Evolutionary conservation across 2,113 vertebrate species (phyloP), one percentile per base, ranked within the genome.

Genomic region (Columba livia): DNA sequence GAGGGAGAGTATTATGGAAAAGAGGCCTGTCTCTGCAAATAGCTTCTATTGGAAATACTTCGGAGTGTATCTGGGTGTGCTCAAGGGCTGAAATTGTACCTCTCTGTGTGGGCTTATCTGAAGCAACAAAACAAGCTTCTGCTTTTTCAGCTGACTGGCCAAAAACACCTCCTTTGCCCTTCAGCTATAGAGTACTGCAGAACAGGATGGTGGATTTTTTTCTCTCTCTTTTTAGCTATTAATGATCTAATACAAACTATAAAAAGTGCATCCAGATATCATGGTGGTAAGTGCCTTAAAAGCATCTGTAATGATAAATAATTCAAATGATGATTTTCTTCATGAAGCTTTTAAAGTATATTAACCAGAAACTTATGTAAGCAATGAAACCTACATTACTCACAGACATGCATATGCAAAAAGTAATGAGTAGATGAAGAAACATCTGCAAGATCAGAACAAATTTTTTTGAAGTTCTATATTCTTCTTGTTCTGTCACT

Each of bases 311-410:
- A 70, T 71, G 50, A 89, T 95, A 93, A 96, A 96, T 96, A 95
- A 95, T 97, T 96, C 75, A 97, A 85, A 72, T 36, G 42, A 80
- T 65, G 32, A 70, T 93, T 34, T 88, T 95, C 65, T 70, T 89
- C 67, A 84, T 17, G 13, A 95, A 91, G 71, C 62, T 92, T 95
- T 91, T 94, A 83, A 86, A 86, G 40, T 85, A 62, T 92, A 96
- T 93, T 96, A 96, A 80, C 40, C 57, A 96, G 91, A 94, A 85
- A 53, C 81, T 96, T 95, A 70, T 19, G 70, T 90, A 92, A 92
- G 83, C 51, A 88, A 38, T 69, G 67, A 97, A 92, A 80, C 51
- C 54, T 89, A 74, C 73, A 31, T 88, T 85, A 64, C 53, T 58
- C 40, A 64, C 84, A 79, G 31, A 70, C 50, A 84, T 42, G 12